Base-by-base conservation (phyloP, 2,113 vertebrate genomes). In the Pomatorhinus ruficollis region DNA sequence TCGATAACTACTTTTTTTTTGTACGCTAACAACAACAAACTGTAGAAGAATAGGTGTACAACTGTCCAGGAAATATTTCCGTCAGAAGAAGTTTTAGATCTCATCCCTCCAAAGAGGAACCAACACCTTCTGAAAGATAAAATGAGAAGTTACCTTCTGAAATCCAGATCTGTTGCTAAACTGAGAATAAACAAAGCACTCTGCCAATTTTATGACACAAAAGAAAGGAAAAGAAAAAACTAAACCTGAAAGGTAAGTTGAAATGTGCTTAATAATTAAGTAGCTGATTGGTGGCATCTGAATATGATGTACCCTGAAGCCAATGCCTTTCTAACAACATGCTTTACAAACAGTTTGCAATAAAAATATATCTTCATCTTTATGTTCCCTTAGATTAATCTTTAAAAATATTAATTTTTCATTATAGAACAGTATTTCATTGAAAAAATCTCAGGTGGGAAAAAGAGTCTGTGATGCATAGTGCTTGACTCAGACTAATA, bases 361-460 rank as follows among this genome's bases (percentile, higher is more conserved):
- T 47, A 61, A 76, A 88, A 95, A 69, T 37, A 13, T 16, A 40
- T 70, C 35, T 83, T 90, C n/a, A 54, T 31, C 23, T 84, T 72
- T 60, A 30, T 79, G 3, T 79, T 89, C 18, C 13, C 15, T 65
- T 35, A 65, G 45, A 39, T 45, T 69, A 1, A 28, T 47, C 28
- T 83, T 83, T 45, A 28, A 90, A 95, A 74, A 12, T 27, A 74
- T 54, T 63, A 83, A 22, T 42, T 92, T 93, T 95, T 95, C 54
- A 59, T 83, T 78, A 54, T 54, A 74, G 66, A 80, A 14, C 42
- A 80, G 30, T 54, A 59, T 92, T 89, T 74, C 31, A 61, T 42
- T 80, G 71, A 49, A 88, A 89, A 86, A 81, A 15, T 72, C 63
- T 92, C 92, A 54, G 42, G 50, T 92, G 30, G 59, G 44, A 80